Evolutionary conservation across 2,888 invertebrate species (phyloP).

Genomic region (Oscheius myriophilus): DNA sequence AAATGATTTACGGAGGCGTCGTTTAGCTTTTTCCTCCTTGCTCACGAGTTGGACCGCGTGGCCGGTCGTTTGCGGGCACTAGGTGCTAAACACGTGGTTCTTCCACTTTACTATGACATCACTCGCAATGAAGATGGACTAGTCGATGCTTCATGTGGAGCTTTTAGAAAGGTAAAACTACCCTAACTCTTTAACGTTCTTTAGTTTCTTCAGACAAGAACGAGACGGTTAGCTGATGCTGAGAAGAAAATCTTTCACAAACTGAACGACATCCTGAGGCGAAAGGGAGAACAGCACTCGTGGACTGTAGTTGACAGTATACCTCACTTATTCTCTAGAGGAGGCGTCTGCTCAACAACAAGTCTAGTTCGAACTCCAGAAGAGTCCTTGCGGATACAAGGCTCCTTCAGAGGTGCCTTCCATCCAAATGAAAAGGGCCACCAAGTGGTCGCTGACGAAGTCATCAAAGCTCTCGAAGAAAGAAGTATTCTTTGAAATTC

Average conservation of each 20-base stretch:
- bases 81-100: constrained; percentile 40
- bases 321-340: constrained; percentile 43
- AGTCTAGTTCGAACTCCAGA: constrained; percentile 32
- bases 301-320: constrained; percentile 57
- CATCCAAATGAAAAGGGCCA: constrained; percentile 62
- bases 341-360: constrained; percentile 58
- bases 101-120: constrained; percentile 62
- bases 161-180: constrained; percentile 41
- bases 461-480: constrained; percentile 32
- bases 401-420: constrained; percentile 59
- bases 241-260: constrained; percentile 47
- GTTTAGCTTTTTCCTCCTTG: constrained; percentile 53
- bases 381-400: constrained; percentile 47
- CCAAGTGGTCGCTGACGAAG: constrained; percentile 41
- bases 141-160: constrained; percentile 57
- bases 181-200: background rate
- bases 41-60: constrained; percentile 52
- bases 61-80: constrained; percentile 36
- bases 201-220: constrained; percentile 36
- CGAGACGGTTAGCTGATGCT: constrained; percentile 47
- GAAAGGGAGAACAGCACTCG: constrained; percentile 42
- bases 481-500: too few species aligned
- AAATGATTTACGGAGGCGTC: background rate
- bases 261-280: constrained; percentile 49
- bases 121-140: constrained; percentile 58